These are phyloP conservation scores for Plutella xylostella DNA, from an alignment of 2,888 invertebrate species.

Conservation along the genomic window DNA sequence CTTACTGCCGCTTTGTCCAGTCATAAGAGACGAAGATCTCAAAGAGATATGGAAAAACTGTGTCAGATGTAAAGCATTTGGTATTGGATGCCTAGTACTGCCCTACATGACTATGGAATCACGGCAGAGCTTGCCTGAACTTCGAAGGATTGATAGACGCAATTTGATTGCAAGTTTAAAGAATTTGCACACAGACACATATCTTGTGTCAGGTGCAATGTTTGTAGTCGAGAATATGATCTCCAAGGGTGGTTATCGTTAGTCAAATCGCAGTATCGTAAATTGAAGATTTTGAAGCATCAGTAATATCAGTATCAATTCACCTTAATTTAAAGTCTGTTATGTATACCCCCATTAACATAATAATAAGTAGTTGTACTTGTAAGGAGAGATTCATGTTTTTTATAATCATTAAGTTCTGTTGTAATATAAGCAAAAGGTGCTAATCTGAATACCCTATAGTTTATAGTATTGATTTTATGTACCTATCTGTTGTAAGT, in stretches of 20 bases:
- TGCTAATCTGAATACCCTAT: too few species aligned
- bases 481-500: too few species aligned
- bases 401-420: too few species aligned
- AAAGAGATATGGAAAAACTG: slow-evolving; percentile 60
- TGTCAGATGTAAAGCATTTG: slow-evolving; percentile 50
- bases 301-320: too few species aligned
- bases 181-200: slow-evolving; percentile 55
- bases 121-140: slow-evolving; percentile 42
- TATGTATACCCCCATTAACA: too few species aligned
- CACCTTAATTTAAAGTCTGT: too few species aligned
- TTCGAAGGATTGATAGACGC: slow-evolving; percentile 54
- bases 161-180: slow-evolving; percentile 55
- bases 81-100: slow-evolving; percentile 53
- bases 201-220: slow-evolving; percentile 58
- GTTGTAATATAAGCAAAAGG: too few species aligned
- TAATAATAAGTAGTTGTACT: too few species aligned
- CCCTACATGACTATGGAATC: slow-evolving; percentile 53
- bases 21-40: slow-evolving; percentile 55
- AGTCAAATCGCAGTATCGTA: too few species aligned
- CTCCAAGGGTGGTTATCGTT: neutral
- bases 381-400: too few species aligned
- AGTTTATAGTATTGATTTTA: too few species aligned
- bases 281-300: neutral
- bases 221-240: slow-evolving; percentile 49
- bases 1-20: slow-evolving; percentile 53